phyloP scores from a whole-genome alignment of 2,888 invertebrate genomes.

The Hyposoter dolosus region DNA sequence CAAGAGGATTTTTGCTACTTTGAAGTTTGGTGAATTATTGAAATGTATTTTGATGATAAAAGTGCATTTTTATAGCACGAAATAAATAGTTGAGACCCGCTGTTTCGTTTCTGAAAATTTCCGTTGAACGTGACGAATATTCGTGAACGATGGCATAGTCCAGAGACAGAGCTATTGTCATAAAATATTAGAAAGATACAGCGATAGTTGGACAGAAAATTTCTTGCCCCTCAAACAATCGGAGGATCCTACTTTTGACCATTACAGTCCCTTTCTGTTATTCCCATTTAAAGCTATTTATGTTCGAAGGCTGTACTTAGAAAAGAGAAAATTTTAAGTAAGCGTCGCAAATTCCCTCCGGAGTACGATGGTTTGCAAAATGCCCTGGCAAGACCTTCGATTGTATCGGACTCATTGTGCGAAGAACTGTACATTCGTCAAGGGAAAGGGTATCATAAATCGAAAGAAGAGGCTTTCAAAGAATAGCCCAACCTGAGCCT shows the following conservation, averaged over 20 bases:
- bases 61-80: no score
- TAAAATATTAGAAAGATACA: slow-evolving; percentile 21
- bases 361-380: not conserved
- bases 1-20: not conserved
- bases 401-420: slow-evolving; percentile 20
- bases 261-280: slow-evolving; percentile 30
- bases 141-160: not conserved
- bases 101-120: slow-evolving; percentile 1
- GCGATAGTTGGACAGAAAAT: not conserved
- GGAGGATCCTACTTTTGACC: not conserved
- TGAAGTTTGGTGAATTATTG: not conserved
- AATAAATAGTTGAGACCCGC: not conserved
- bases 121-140: not conserved
- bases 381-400: not conserved
- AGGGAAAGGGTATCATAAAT: slow-evolving; percentile 54
- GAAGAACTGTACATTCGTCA: not conserved
- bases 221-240: not conserved
- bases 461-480: not conserved
- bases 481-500: not conserved
- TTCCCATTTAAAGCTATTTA: slow-evolving; percentile 3
- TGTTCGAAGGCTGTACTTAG: not conserved
- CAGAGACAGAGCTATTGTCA: slow-evolving; percentile 21
- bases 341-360: not conserved
- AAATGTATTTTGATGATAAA: no score
- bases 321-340: not conserved